Base-by-base conservation (phyloP, 2,113 vertebrate genomes). In the Sitta europaea region DNA sequence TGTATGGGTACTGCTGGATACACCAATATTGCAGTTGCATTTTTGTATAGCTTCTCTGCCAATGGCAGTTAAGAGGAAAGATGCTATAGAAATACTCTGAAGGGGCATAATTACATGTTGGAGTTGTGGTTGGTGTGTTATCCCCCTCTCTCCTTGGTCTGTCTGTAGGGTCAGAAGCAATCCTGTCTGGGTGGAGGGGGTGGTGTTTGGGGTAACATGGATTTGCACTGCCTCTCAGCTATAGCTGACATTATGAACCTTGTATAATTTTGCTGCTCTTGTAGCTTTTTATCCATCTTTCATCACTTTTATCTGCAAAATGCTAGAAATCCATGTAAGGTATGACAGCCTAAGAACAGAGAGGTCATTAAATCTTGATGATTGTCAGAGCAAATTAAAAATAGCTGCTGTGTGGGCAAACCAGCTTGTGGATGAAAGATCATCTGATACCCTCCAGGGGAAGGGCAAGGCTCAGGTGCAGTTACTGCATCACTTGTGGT, bases 401-500 rank as follows among this genome's bases (percentile, higher is more conserved):
- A 16, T 17, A 67, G 22, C 42, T 54, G n/a, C 38, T 68, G 18
- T 2, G 3, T 15, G 50, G 47, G 54, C 3, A 12, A 51, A n/a
- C 6, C 33, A 75, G 3, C 42, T 16, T 36, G 33, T 12, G 79
- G 22, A 50, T 29, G 35, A 62, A 45, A 42, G 23, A 48, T 24
- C 40, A 17, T 36, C 25, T 66, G 51, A 18, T 3, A 22, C 6
- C 15, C 25, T 36, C 7, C 21, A 20, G 24, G 15, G 42, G 24
- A 40, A 65, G 23, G 3, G 16, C 4, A 2, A 57, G 48, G 18
- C 29, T 68, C 62, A 76, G 58, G 40, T 43, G 35, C 29, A 63
- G 47, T 13, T 28, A 5, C 29, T 45, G 14, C 0, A 0, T 40
- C 48, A 18, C 3, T 4, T 57, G 51, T 6, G 21, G 29, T 21